These are phyloP conservation scores for Acanthoscelides obtectus DNA, from an alignment of 2,888 invertebrate species.

Conservation along the genomic window DNA sequence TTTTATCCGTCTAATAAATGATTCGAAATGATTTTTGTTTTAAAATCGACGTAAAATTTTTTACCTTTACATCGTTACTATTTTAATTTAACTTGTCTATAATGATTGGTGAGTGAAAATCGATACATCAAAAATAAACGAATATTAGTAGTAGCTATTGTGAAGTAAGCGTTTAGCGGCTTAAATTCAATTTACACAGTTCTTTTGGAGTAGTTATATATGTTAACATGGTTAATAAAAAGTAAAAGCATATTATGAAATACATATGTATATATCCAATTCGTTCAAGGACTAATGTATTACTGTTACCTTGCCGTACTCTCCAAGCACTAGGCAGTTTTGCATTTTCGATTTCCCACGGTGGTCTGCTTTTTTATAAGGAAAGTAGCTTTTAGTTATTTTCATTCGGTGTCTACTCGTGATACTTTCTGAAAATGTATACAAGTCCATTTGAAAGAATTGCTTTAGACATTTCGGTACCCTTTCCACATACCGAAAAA, in stretches of 20 bases:
- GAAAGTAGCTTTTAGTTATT: not conserved
- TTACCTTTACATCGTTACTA: no score
- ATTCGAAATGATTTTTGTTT: no score
- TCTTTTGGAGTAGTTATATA: not conserved
- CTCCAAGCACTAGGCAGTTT: not conserved
- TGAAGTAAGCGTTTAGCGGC: not conserved
- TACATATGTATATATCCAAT: not conserved
- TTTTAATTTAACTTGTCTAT: not conserved
- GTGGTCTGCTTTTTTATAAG: not conserved
- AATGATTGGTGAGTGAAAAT: not conserved
- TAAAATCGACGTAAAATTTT: no score
- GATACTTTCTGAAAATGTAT: not conserved
- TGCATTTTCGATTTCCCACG: not conserved
- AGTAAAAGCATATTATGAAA: not conserved
- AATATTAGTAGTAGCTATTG: not conserved
- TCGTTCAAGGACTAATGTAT: not conserved
- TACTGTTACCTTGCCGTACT: not conserved
- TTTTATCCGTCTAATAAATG: no score
- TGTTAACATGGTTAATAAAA: not conserved
- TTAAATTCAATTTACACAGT: not conserved
- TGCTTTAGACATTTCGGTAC: no score
- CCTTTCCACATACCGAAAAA: no score
- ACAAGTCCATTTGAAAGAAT: no score
- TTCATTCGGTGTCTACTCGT: not conserved
- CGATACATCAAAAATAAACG: not conserved